Evolutionary conservation across 2,888 invertebrate species (phyloP), one percentile per base, ranked within the genome.

Genomic region (Cephus pulcher): DNA sequence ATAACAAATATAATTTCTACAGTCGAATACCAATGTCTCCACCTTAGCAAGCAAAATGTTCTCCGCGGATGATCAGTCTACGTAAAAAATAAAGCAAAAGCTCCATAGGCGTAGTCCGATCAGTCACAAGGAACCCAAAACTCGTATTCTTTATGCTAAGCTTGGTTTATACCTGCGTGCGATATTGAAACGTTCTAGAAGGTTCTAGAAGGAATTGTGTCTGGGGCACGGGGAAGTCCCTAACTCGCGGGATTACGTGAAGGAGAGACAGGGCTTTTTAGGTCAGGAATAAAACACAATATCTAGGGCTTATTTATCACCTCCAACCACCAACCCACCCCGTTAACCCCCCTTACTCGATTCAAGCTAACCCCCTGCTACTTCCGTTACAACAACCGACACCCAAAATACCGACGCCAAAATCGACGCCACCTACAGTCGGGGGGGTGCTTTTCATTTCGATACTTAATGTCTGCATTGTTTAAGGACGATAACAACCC

Each of bases 241-340:
- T 15, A 40, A 15, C 40, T 40, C 40, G 30, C 12, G 70, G 70
- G 70, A 70, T 70, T 70, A 70, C 70, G 70, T 30, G 70, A 11
- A 70, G 70, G 30, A 70, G 70, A 70, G 70, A 70, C 30, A 73
- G 76, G 34, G 78, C 82, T 82, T 80, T 84, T 83, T 86, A 85
- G 82, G 84, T 85, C 81, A 80, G 79, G 75, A 78, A 79, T 78
- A 83, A 84, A 84, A 86, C 84, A 86, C 86, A 86, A 88, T 88
- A 86, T 87, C 84, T 80, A 81, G 82, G 76, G 81, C 84, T 83
- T 85, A 87, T 87, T 87, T 87, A 87, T 86, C 83, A 84, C 80
- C 76, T 69, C 69, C 15, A 30, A 4, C 12, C 70, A 70, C 12
- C 70, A 37, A 4, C 70, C n/a, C 69, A 9, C 30, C 32, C 35